A percentile compares a stretch with the other conserved stretches of the same genome.
These are phyloP conservation scores for Dastarcus helophoroides DNA, from an alignment of 2,888 invertebrate genomes.

Conservation along the genomic window DNA sequence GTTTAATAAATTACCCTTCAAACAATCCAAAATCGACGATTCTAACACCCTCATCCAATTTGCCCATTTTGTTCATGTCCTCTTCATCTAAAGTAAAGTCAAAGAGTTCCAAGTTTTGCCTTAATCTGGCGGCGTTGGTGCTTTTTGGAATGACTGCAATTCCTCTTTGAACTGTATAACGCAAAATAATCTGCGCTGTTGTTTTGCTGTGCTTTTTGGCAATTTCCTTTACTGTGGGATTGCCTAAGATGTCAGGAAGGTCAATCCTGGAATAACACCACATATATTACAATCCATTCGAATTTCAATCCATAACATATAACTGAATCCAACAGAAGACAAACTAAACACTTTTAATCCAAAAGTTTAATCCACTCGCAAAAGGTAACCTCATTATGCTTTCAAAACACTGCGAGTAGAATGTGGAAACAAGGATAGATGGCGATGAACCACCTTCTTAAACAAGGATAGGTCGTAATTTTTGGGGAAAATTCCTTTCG, in stretches of 20 bases:
- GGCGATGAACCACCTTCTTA: too few relatives aligned
- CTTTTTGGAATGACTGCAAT: conserved; percentile 72
- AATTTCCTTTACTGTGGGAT: conserved; percentile 27
- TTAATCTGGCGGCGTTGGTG: conserved; percentile 54
- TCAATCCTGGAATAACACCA: conserved; percentile 43
- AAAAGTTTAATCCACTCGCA: too few relatives aligned
- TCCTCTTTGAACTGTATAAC: conserved; percentile 54
- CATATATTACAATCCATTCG: too few relatives aligned
- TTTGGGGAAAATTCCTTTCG: too few relatives aligned
- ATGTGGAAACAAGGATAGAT: too few relatives aligned
- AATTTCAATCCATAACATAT: too few relatives aligned
- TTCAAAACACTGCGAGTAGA: too few relatives aligned
- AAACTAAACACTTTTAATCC: too few relatives aligned
- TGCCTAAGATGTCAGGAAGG: conserved; percentile 52
- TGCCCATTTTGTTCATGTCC: conserved; percentile 44
- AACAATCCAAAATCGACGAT: conserved; percentile 63
- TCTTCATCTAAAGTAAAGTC: conserved; percentile 50
- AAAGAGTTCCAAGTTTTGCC: conserved; percentile 62
- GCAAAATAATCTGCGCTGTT: conserved; percentile 61
- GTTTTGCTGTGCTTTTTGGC: conserved; percentile 52
- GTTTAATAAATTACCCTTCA: conserved; percentile 41
- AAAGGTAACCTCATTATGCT: too few relatives aligned
- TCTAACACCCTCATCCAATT: conserved; percentile 57
- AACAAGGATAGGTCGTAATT: too few relatives aligned
- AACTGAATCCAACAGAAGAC: too few relatives aligned